These are phyloP conservation scores for Metalampra italica DNA, from an alignment of 2,888 invertebrate genomes.

Conservation along the genomic window DNA sequence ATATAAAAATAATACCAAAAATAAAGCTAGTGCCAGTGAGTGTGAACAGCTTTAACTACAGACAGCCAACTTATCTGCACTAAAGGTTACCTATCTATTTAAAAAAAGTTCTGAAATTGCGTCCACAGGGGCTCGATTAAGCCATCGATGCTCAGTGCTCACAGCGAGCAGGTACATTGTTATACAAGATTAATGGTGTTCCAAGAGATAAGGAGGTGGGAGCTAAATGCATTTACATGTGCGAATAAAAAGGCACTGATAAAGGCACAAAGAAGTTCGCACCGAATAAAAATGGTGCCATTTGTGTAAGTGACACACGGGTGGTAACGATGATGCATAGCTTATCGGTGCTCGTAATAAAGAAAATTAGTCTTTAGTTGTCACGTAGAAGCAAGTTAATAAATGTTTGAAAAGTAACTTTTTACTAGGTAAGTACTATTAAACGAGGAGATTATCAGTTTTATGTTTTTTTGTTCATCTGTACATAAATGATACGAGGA, in stretches of 20 bases:
- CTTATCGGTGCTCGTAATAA: neutral
- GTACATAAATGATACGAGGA: too few species aligned
- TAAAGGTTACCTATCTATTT: conserved; percentile 3
- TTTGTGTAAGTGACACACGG: conserved; percentile 33
- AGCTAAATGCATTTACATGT: conserved; percentile 78
- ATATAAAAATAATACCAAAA: too few species aligned
- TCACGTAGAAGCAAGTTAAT: too few species aligned
- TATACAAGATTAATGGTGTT: conserved; percentile 77
- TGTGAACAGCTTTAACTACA: neutral
- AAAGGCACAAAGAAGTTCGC: conserved; percentile 66
- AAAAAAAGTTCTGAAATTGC: conserved; percentile 23
- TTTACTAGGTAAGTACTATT: too few species aligned
- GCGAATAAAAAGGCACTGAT: conserved; percentile 70
- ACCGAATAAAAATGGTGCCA: conserved; percentile 50
- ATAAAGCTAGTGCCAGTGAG: neutral
- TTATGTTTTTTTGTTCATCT: too few species aligned
- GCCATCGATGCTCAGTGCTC: conserved; percentile 59
- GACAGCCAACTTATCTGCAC: conserved; percentile 1
- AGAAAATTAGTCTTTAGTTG: neutral
- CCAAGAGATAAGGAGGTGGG: conserved; percentile 67
- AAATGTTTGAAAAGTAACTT: too few species aligned
- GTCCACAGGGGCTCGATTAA: conserved; percentile 57
- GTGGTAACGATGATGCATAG: conserved; percentile 1
- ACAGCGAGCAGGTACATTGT: conserved; percentile 63
- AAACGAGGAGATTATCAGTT: too few species aligned